These are phyloP conservation scores for Nasua narica DNA, from an alignment of 2,797 vertebrate genomes.

Conservation along the genomic window DNA sequence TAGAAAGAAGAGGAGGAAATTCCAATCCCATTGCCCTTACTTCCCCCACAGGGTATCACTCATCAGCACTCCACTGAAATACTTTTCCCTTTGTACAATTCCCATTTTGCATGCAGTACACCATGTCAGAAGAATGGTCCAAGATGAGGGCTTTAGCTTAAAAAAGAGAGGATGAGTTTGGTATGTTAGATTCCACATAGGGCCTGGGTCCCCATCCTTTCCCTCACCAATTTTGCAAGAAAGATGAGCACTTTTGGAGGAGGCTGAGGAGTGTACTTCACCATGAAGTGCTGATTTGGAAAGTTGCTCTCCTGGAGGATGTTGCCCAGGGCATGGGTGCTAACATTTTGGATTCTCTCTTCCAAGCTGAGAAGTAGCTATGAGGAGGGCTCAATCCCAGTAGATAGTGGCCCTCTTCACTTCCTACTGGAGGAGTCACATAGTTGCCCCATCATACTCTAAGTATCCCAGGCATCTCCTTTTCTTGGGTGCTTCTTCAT, in stretches of 20 bases:
- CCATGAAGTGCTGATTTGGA: too few species aligned
- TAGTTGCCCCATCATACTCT: neutral
- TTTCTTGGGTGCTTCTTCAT: neutral
- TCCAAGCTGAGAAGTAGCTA: neutral
- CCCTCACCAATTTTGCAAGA: neutral
- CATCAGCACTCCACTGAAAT: neutral
- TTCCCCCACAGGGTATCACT: neutral
- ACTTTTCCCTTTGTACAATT: neutral
- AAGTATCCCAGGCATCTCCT: neutral
- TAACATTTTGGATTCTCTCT: neutral
- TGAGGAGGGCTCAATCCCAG: neutral
- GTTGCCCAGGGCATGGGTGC: neutral
- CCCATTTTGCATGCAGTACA: neutral
- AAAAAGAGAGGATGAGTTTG: neutral
- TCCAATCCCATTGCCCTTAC: neutral
- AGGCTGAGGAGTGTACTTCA: neutral
- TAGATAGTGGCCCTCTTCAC: neutral
- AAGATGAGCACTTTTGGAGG: neutral
- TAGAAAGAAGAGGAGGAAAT: neutral
- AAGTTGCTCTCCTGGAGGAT: neutral
- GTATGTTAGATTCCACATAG: neutral
- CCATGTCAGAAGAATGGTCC: neutral
- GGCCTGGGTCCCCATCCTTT: neutral
- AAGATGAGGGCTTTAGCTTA: neutral
- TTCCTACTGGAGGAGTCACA: neutral